phyloP scores from a whole-genome alignment of 2,888 invertebrate genomes.

The Deilephila elpenor region DNA sequence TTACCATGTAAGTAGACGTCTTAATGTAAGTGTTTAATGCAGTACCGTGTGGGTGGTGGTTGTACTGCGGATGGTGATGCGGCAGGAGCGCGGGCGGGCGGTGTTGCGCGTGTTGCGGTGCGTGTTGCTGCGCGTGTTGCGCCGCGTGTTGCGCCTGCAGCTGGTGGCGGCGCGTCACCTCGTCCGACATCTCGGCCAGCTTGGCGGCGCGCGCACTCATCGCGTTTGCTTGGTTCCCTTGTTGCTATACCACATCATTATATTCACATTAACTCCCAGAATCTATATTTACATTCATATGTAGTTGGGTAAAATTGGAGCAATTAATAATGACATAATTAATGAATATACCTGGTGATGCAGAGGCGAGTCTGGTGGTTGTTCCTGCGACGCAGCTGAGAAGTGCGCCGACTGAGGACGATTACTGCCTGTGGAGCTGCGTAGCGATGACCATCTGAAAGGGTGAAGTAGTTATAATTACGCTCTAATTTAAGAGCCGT shows the following conservation, averaged over 20 bases:
- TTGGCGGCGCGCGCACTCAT: conserved; percentile 84
- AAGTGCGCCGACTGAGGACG: conserved; percentile 80
- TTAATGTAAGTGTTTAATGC: background rate
- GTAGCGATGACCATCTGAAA: conserved; percentile 81
- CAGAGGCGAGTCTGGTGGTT: conserved; percentile 58
- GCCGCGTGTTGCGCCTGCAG: conserved; percentile 55
- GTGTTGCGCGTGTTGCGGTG: conserved; percentile 61
- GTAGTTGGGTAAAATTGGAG: too few species aligned
- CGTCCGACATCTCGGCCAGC: conserved; percentile 92
- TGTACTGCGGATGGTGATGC: conserved; percentile 47
- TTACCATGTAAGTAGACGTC: too few species aligned
- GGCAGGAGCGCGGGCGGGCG: background rate
- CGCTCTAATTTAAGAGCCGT: too few species aligned
- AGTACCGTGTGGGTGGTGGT: conserved; percentile 38
- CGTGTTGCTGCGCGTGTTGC: conserved; percentile 49
- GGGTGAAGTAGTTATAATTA: background rate
- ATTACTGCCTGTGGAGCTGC: conserved; percentile 83
- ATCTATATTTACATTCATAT: too few species aligned
- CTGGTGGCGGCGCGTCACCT: conserved; percentile 86
- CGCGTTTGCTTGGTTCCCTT: conserved; percentile 55
- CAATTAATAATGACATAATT: background rate
- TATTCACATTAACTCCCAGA: too few species aligned
- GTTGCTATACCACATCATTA: background rate
- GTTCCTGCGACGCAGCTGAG: conserved; percentile 55
- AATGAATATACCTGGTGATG: conserved; percentile 58